Evolutionary conservation across 2,797 vertebrate species (phyloP).

Genomic region (Columba guinea): DNA sequence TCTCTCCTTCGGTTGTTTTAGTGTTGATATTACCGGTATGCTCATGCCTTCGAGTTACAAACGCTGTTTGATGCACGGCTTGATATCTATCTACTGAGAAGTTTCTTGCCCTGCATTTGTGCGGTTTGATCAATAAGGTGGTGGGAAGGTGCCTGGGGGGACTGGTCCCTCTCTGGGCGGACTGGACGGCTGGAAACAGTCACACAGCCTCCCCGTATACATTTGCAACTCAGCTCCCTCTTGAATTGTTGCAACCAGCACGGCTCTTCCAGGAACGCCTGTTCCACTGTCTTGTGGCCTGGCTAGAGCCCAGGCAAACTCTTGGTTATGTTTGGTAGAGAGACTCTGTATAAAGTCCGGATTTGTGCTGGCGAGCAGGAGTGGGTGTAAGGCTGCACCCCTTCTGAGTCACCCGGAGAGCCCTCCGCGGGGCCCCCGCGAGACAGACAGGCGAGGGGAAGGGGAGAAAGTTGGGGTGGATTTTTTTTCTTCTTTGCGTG

Average conservation of each 20-base stretch:
- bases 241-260: neutral
- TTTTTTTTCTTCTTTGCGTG: constrained; percentile 12
- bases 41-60: constrained; percentile 6
- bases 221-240: neutral
- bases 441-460: neutral
- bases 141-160: neutral
- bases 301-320: neutral
- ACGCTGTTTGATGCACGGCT: neutral
- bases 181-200: neutral
- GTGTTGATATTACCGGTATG: neutral
- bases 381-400: neutral
- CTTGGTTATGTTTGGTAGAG: neutral
- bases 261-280: neutral
- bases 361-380: neutral
- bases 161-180: neutral
- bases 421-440: neutral
- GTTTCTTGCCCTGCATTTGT: constrained; percentile 1
- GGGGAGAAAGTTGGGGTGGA: constrained; percentile 17
- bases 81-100: constrained; percentile 15
- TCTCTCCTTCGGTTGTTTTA: neutral
- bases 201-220: neutral
- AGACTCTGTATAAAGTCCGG: neutral
- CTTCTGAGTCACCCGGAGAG: neutral
- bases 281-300: neutral
- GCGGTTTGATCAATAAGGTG: constrained; percentile 32